phyloP scores from a whole-genome alignment of 2,797 vertebrate species.

The Sparidentex hasta region DNA sequence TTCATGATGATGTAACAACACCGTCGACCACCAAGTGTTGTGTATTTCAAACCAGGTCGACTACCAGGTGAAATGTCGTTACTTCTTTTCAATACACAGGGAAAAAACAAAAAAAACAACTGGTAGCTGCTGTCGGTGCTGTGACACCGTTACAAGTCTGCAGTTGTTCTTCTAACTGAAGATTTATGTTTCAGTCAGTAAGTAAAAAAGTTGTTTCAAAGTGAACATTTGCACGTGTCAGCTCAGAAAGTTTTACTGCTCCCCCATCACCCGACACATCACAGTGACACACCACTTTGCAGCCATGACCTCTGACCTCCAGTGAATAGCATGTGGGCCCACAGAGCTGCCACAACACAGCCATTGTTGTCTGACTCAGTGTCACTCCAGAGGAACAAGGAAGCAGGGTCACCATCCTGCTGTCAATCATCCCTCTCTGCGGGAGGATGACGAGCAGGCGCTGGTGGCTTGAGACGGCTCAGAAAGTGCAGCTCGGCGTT shows the following conservation, averaged over 20 bases:
- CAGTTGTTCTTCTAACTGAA: neutral
- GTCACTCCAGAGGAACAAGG: constrained; percentile 65
- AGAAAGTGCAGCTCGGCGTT: constrained; percentile 46
- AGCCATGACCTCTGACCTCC: constrained; percentile 58
- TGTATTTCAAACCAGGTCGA: too few species aligned
- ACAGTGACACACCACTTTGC: constrained; percentile 45
- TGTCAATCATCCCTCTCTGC: constrained; percentile 66
- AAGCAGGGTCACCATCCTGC: constrained; percentile 63
- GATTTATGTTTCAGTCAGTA: neutral
- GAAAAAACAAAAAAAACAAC: too few species aligned
- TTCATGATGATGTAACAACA: too few species aligned
- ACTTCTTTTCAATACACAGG: too few species aligned
- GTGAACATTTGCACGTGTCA: constrained; percentile 7
- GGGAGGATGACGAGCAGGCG: constrained; percentile 62
- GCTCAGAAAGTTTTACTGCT: constrained; percentile 39
- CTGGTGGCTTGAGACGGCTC: constrained; percentile 43
- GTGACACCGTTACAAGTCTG: too few species aligned
- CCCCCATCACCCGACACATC: constrained; percentile 47
- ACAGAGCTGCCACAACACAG: constrained; percentile 52
- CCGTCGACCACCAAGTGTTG: too few species aligned
- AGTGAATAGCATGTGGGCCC: constrained; percentile 51
- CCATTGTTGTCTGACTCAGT: constrained; percentile 65
- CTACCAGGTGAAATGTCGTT: too few species aligned
- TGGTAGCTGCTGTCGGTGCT: too few species aligned
- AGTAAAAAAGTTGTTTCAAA: constrained; percentile 1